Base-by-base conservation (phyloP, 2,888 invertebrate genomes). In the Danaus chrysippus region DNA sequence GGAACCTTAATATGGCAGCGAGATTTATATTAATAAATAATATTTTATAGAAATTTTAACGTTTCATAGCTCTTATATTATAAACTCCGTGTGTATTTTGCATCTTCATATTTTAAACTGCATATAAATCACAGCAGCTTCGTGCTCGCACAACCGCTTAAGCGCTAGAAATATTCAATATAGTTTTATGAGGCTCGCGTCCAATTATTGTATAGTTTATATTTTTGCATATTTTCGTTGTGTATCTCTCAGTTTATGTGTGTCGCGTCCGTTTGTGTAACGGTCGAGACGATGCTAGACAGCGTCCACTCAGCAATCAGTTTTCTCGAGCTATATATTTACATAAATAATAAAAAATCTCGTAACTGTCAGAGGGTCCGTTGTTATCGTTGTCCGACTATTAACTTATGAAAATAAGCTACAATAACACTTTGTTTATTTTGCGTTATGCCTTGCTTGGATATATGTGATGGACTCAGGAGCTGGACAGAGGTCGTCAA, bases 371-470 rank as follows among this genome's bases (percentile, higher is more conserved):
- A 65, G 67, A 68, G 66, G 68, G 74, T 66, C 71, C 72, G 59
- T 63, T 73, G 73, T 75, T 77, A 73, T 76, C 72, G 64, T 66
- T 66, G 69, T 69, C 66, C 68, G 64, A 79, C 89, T 89, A 88
- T 90, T 89, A 90, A 89, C 87, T 88, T 90, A 90, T 88, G 87
- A 90, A 89, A 90, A 90, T 89, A 90, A 88, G 87, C 84, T 87
- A 84, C 87, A 88, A 88, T 89, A 90, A 89, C 87, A 88, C 83
- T 83, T 85, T 89, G 87, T 89, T 89, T 89, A 87, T 88, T 87
- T 82, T 87, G 79, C 84, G 87, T 86, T 86, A 84, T 85, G 81
- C 81, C 79, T 84, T 83, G 79, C 81, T 79, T 79, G 82, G 82
- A 77, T 83, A 82, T 86, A 86, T 83, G 86, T 76, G 77, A 83